Evolutionary conservation across 2,888 invertebrate species (phyloP).

Genomic region (Callyntrura guangdongensis): DNA sequence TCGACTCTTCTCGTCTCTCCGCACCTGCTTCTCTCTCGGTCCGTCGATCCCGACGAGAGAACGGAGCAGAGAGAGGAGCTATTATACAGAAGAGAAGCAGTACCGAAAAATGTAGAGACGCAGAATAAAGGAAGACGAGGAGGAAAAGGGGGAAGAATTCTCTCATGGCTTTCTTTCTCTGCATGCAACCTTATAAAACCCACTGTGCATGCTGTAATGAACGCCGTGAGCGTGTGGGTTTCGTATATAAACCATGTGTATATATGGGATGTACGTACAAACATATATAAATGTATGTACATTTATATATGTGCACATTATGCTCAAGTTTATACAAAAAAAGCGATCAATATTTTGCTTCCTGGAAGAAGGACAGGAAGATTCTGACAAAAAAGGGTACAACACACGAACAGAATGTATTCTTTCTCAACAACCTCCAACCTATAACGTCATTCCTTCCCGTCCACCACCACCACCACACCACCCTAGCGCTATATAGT

Average conservation of each 20-base stretch:
- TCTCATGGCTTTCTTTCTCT: conserved; percentile 57
- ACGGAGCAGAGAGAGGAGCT: conserved; percentile 65
- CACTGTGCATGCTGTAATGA: conserved; percentile 33
- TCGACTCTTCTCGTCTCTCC: conserved; percentile 68
- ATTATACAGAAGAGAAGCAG: conserved; percentile 57
- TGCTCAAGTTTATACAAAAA: background rate
- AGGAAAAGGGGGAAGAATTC: conserved; percentile 65
- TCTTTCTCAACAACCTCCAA: conserved; percentile 11
- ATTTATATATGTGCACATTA: conserved; percentile 1
- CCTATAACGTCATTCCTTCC: conserved; percentile 15
- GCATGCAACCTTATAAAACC: conserved; percentile 63
- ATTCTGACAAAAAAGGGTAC: conserved; percentile 73
- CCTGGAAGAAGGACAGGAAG: conserved; percentile 76
- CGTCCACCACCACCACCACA: background rate
- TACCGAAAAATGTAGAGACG: conserved; percentile 65
- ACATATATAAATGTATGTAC: conserved; percentile 10
- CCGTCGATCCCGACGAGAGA: conserved; percentile 57
- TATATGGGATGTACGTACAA: conserved; percentile 9
- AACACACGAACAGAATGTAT: conserved; percentile 48
- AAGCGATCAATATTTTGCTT: conserved; percentile 75
- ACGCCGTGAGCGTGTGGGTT: conserved; percentile 9
- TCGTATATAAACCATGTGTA: background rate
- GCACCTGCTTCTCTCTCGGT: conserved; percentile 67
- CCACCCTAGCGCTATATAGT: background rate
- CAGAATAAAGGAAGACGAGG: conserved; percentile 50